Percentiles rank a stretch among this genome's conserved stretches.
These are phyloP conservation scores for Euphydryas editha DNA, from an alignment of 2,888 invertebrate species.

Conservation along the genomic window DNA sequence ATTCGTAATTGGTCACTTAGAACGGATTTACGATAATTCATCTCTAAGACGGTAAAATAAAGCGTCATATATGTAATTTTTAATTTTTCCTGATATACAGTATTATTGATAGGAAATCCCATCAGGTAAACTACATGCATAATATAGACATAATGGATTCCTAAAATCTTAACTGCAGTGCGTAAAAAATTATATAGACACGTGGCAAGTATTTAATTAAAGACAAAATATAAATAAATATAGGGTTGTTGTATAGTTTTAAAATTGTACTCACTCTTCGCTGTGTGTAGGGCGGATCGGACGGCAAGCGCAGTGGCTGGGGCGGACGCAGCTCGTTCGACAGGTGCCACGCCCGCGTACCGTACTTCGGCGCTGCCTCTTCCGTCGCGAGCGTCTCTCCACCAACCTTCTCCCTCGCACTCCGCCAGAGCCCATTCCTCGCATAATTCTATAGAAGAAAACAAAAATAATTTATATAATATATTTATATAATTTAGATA, in stretches of 20 bases:
- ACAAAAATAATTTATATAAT: not conserved
- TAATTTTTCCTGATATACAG: too few relatives aligned
- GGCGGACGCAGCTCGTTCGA: constrained; percentile 89
- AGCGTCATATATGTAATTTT: too few relatives aligned
- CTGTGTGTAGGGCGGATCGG: constrained; percentile 88
- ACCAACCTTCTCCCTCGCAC: constrained; percentile 83
- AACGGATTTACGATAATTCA: too few relatives aligned
- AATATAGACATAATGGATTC: too few relatives aligned
- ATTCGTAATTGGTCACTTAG: too few relatives aligned
- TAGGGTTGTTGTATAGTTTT: not conserved
- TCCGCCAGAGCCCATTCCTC: constrained; percentile 88
- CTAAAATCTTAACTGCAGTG: too few relatives aligned
- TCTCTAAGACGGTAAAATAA: too few relatives aligned
- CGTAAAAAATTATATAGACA: too few relatives aligned
- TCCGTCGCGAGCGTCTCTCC: constrained; percentile 68
- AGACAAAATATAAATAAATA: not conserved
- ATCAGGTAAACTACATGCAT: too few relatives aligned
- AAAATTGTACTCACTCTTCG: constrained; percentile 71
- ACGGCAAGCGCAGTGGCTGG: constrained; percentile 92
- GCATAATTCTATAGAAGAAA: constrained; percentile 80
- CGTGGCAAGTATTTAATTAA: too few relatives aligned
- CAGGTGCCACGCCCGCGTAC: constrained; percentile 90
- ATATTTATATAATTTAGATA: too few relatives aligned
- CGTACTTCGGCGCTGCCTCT: constrained; percentile 87
- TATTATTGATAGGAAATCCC: too few relatives aligned